Evolutionary conservation across 2,797 vertebrate species (phyloP).

Genomic region (Pangasius mekongensis): DNA sequence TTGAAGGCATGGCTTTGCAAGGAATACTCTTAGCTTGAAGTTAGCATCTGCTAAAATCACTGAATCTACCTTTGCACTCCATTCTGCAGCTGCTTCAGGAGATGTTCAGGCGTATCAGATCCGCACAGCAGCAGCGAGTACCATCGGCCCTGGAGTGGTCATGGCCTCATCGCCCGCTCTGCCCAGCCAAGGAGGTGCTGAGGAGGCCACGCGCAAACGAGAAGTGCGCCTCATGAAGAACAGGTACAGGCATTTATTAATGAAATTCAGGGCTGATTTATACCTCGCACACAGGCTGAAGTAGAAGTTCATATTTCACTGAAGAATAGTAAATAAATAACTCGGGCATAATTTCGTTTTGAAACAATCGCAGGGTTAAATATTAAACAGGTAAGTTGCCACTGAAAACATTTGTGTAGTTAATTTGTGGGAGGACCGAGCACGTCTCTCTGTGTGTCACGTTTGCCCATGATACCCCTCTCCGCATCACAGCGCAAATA

Average conservation of each 20-base stretch:
- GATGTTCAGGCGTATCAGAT: conserved; percentile 99
- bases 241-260: conserved; percentile 76
- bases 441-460: not conserved
- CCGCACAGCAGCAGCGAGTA: conserved; percentile 90
- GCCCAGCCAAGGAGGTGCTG: conserved; percentile 84
- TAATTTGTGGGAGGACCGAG: no score
- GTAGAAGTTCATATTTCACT: not conserved
- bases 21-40: not conserved
- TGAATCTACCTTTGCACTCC: not conserved
- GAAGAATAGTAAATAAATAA: not conserved
- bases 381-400: not conserved
- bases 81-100: conserved; percentile 86
- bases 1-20: not conserved
- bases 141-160: conserved; percentile 92
- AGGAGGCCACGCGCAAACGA: conserved; percentile 94
- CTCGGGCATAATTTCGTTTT: not conserved
- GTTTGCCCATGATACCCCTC: not conserved
- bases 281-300: not conserved
- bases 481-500: not conserved
- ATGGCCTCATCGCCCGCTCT: conserved; percentile 95
- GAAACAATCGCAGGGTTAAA: not conserved
- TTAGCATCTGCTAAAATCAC: not conserved
- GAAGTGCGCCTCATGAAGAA: conserved; percentile 99
- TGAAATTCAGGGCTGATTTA: not conserved
- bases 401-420: not conserved